phyloP scores from a whole-genome alignment of 2,113 vertebrate species.

The Epinephelus fuscoguttatus region DNA sequence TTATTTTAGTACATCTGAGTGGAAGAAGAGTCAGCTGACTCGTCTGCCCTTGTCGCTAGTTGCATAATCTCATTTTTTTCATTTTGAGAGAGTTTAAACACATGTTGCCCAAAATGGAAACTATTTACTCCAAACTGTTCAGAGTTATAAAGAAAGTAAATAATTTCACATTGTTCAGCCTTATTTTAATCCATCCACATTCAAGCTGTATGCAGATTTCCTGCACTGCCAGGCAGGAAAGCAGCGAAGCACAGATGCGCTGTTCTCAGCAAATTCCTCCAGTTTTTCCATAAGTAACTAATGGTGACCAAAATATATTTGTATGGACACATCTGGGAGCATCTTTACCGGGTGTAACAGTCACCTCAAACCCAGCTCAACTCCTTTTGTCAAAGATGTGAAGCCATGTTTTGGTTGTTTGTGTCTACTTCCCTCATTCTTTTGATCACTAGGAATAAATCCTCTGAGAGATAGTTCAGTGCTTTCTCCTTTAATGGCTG shows the following conservation, averaged over 20 bases:
- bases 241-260: not conserved
- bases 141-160: not conserved
- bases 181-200: not conserved
- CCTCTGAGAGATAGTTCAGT: not conserved
- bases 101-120: conserved; percentile 13
- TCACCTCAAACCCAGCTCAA: not conserved
- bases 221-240: conserved; percentile 28
- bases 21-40: conserved; percentile 52
- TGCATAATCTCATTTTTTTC: conserved; percentile 48
- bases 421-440: not conserved
- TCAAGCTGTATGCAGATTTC: conserved; percentile 8
- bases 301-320: not conserved
- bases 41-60: conserved; percentile 35
- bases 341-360: not conserved
- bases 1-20: conserved; percentile 50
- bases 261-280: not conserved
- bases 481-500: not conserved
- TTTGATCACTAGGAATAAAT: too few relatives aligned
- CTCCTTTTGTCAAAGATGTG: not conserved
- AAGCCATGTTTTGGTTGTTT: not conserved
- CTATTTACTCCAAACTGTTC: not conserved
- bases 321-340: not conserved
- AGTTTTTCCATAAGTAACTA: conserved; percentile 6
- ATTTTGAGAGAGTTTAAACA: not conserved
- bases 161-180: not conserved